phyloP scores from a whole-genome alignment of 2,797 vertebrate genomes.

The Sphaeramia orbicularis region DNA sequence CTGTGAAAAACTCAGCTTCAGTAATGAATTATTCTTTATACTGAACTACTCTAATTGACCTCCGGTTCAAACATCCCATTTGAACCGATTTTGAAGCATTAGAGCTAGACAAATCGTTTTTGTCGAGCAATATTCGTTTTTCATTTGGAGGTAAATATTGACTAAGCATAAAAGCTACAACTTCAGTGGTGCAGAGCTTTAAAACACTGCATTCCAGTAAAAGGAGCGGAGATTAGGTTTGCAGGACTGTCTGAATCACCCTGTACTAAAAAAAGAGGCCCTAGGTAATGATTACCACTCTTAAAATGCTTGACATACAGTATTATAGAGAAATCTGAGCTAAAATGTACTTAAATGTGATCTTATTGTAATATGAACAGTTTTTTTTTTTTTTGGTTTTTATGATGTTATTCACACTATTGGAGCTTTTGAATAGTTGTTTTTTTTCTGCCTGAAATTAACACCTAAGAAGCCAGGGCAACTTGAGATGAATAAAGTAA shows the following conservation, averaged over 20 bases:
- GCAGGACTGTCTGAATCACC: constrained; percentile 23
- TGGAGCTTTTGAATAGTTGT: constrained; percentile 24
- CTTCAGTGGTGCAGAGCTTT: constrained; percentile 29
- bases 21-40: constrained; percentile 8
- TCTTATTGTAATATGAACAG: background rate
- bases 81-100: constrained; percentile 19
- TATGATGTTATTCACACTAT: background rate
- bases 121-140: background rate
- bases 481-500: background rate
- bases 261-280: constrained; percentile 40
- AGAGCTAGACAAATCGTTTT: constrained; percentile 10
- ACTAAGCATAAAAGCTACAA: constrained; percentile 9
- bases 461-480: background rate
- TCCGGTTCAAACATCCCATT: constrained; percentile 5
- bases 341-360: background rate
- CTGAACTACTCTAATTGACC: constrained; percentile 13
- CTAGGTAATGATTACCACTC: constrained; percentile 17
- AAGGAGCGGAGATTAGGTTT: constrained; percentile 43
- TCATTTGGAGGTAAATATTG: constrained; percentile 38
- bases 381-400: too few species aligned
- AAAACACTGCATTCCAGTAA: constrained; percentile 25
- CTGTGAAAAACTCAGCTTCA: constrained; percentile 15
- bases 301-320: constrained; percentile 1
- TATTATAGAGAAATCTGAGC: constrained; percentile 26
- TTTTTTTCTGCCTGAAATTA: constrained; percentile 15